Percentiles rank a stretch among this genome's conserved stretches.
These are phyloP conservation scores for Vombatus ursinus DNA, from an alignment of 2,113 vertebrate genomes.

Conservation along the genomic window DNA sequence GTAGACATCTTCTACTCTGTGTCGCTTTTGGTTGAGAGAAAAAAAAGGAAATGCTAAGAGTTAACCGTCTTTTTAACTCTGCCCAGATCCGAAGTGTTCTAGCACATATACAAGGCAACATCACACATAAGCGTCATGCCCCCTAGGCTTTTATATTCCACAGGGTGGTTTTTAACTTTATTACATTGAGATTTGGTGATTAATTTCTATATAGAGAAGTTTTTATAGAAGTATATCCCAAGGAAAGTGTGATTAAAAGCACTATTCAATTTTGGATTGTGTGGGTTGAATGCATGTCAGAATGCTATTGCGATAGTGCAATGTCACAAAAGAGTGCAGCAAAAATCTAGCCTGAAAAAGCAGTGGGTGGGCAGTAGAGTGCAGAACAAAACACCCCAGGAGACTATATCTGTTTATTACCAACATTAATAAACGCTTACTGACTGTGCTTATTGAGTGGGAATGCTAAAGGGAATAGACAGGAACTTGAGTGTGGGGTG, in stretches of 20 bases:
- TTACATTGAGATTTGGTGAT: not conserved
- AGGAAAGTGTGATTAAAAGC: not conserved
- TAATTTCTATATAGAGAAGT: not conserved
- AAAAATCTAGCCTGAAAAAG: not conserved
- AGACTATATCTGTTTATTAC: not conserved
- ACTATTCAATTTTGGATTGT: not conserved
- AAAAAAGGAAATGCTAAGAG: not conserved
- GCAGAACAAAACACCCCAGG: not conserved
- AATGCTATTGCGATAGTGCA: not conserved
- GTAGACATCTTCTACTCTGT: not conserved
- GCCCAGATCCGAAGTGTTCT: not conserved
- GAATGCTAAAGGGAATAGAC: not conserved
- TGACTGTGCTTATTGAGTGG: not conserved
- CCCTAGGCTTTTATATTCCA: not conserved
- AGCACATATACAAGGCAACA: not conserved
- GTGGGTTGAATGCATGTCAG: not conserved
- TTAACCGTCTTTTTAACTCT: not conserved
- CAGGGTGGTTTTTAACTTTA: not conserved
- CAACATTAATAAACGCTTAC: not conserved
- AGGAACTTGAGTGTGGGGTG: not conserved
- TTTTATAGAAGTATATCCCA: not conserved
- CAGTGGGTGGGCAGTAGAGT: not conserved
- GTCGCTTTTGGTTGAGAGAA: not conserved
- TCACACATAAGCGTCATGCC: not conserved
- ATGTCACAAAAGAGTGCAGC: not conserved